These are phyloP conservation scores for Megalops atlanticus DNA, from an alignment of 2,113 vertebrate species.

Conservation along the genomic window DNA sequence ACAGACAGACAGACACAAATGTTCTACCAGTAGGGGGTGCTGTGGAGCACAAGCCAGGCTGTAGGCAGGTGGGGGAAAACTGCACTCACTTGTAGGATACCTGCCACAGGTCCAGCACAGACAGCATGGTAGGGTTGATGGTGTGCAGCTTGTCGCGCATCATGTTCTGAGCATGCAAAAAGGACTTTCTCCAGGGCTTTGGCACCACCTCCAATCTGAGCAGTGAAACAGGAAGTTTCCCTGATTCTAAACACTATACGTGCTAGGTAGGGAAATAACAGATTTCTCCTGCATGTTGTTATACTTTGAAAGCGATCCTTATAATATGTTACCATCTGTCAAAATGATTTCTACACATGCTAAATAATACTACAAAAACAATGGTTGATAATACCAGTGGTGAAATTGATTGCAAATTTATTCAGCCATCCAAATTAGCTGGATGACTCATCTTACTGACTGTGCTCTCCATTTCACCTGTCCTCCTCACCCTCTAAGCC, in stretches of 20 bases:
- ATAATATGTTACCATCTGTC: too few relatives aligned
- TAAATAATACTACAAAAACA: too few relatives aligned
- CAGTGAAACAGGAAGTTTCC: background rate
- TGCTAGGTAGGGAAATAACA: too few relatives aligned
- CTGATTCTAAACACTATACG: background rate
- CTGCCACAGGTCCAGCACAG: conserved; percentile 77
- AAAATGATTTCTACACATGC: too few relatives aligned
- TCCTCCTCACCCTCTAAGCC: too few relatives aligned
- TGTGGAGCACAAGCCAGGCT: background rate
- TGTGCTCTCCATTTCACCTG: too few relatives aligned
- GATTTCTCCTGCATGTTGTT: too few relatives aligned
- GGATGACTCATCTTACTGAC: too few relatives aligned
- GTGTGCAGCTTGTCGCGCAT: conserved; percentile 75
- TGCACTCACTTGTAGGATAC: conserved; percentile 73
- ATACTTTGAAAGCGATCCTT: too few relatives aligned
- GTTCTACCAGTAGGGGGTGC: background rate
- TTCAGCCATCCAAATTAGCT: too few relatives aligned
- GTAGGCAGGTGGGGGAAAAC: background rate
- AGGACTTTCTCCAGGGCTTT: conserved; percentile 82
- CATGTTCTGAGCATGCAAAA: conserved; percentile 62
- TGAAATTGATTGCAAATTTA: too few relatives aligned
- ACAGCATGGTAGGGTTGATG: conserved; percentile 76
- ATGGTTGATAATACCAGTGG: too few relatives aligned
- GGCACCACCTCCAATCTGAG: conserved; percentile 74
- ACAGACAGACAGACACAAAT: background rate